Conservation (phyloP, 2,113 vertebrate genomes). For the Aptenodytes forsteri region DNA sequence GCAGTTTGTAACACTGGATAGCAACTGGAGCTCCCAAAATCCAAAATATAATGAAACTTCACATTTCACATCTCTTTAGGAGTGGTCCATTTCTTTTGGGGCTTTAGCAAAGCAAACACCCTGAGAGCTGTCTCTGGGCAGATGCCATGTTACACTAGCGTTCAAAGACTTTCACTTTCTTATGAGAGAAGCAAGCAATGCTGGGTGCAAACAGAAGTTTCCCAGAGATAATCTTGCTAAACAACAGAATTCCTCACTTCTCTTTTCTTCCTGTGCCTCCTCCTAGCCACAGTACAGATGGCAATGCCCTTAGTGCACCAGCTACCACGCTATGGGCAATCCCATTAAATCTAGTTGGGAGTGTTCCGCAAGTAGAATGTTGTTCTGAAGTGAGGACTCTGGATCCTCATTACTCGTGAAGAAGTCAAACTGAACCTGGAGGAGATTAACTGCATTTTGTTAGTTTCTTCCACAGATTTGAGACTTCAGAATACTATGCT, state of each 20-base stretch:
- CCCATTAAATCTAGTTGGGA: too few relatives aligned
- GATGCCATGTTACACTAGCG: fast-evolving
- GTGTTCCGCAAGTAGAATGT: neutral
- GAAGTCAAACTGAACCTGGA: neutral
- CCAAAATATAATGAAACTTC: neutral
- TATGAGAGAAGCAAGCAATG: neutral
- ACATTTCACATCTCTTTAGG: neutral
- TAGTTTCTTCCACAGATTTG: neutral
- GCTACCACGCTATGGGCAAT: fast-evolving
- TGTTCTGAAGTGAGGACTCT: neutral
- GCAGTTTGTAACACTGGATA: neutral
- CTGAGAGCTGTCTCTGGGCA: neutral
- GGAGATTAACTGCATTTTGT: neutral
- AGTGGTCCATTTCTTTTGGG: neutral
- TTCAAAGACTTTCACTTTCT: neutral
- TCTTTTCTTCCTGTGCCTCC: neutral
- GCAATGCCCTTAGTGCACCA: neutral
- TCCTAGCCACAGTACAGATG: neutral
- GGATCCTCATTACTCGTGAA: neutral
- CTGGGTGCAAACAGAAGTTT: neutral
- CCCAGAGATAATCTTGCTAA: neutral
- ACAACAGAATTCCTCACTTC: neutral
- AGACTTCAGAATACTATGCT: neutral
- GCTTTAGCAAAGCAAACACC: neutral
- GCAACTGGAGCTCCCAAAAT: neutral